phyloP scores from a whole-genome alignment of 2,113 vertebrate genomes.

The Dinomys branickii region DNA sequence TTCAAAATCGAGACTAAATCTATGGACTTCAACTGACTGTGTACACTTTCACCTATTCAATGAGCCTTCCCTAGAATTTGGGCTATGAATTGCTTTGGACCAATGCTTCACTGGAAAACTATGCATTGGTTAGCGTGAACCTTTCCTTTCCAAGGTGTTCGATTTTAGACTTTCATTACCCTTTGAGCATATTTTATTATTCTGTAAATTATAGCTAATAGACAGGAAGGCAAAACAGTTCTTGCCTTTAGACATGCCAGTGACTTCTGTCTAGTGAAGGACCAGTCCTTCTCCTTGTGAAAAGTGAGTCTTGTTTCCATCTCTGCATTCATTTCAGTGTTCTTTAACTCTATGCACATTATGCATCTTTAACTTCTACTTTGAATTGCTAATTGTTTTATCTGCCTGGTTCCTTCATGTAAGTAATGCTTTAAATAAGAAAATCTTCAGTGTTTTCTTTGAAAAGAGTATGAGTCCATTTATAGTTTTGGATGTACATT shows the following conservation, averaged over 20 bases:
- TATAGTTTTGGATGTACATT: background rate
- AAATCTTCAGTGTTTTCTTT: background rate
- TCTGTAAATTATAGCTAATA: constrained; percentile 44
- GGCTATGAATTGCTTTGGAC: background rate
- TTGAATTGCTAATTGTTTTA: constrained; percentile 13
- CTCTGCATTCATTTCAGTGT: background rate
- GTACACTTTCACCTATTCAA: background rate
- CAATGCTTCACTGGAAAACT: background rate
- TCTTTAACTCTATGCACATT: background rate
- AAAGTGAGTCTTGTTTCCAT: constrained; percentile 36
- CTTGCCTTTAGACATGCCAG: constrained; percentile 7
- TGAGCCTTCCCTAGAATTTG: background rate
- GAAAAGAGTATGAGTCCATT: background rate
- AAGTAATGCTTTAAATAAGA: background rate
- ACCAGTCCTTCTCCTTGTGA: background rate
- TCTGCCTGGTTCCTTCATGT: background rate
- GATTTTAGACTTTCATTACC: background rate
- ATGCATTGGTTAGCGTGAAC: background rate
- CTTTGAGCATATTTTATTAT: constrained; percentile 10
- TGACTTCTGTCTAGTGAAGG: background rate
- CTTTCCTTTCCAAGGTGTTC: background rate
- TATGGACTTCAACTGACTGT: background rate
- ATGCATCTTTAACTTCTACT: background rate
- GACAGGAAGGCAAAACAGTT: constrained; percentile 52
- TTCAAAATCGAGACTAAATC: background rate